These are phyloP conservation scores for Gopherus flavomarginatus DNA, from an alignment of 2,113 vertebrate species.

Conservation along the genomic window DNA sequence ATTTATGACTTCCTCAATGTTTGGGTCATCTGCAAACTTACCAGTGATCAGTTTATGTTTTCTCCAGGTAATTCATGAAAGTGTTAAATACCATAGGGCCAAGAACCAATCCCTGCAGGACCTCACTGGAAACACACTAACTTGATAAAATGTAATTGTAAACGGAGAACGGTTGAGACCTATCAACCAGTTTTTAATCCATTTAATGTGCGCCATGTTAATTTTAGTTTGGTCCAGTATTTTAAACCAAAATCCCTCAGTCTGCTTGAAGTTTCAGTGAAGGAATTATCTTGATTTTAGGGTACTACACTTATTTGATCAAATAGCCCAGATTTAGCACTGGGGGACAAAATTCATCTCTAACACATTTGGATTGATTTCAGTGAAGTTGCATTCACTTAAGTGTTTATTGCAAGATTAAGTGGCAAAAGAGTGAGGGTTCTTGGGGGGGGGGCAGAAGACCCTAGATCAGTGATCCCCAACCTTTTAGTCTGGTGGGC, in stretches of 20 bases:
- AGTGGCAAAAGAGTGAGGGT: not conserved
- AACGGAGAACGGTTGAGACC: not conserved
- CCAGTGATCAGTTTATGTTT: not conserved
- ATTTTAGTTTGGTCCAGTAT: not conserved
- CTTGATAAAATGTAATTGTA: not conserved
- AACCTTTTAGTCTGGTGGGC: no score
- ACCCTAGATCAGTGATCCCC: not conserved
- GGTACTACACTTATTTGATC: constrained; percentile 1
- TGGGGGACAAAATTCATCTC: not conserved
- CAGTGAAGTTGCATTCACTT: not conserved
- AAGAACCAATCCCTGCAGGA: not conserved
- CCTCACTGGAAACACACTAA: not conserved
- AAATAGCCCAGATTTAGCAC: not conserved
- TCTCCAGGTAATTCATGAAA: not conserved
- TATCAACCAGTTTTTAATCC: not conserved
- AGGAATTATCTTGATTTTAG: not conserved
- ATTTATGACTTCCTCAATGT: not conserved
- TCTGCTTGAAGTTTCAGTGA: not conserved
- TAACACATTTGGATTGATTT: not conserved
- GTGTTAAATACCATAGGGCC: not conserved
- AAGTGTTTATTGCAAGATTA: not conserved
- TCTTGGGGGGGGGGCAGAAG: not conserved
- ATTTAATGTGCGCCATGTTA: not conserved
- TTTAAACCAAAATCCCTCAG: not conserved
- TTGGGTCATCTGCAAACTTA: not conserved